phyloP scores from a whole-genome alignment of 2,113 vertebrate genomes.

The Callipepla squamata region DNA sequence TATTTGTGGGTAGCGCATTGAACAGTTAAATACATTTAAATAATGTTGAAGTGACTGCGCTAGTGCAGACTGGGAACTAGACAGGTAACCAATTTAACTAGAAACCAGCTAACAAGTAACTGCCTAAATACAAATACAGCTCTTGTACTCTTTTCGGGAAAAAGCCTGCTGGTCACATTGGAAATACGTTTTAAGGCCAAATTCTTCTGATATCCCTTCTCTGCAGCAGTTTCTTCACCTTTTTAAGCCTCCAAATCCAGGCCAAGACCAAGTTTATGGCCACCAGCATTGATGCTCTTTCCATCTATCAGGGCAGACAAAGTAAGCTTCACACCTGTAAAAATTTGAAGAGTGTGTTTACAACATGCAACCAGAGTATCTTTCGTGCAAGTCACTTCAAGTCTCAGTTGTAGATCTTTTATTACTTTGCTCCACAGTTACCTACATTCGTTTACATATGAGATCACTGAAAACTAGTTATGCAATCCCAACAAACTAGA shows the following conservation, averaged over 20 bases:
- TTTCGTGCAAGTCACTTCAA: neutral
- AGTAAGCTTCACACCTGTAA: constrained; percentile 92
- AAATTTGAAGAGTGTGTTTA: constrained; percentile 18
- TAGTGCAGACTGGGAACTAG: constrained; percentile 80
- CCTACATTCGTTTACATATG: neutral
- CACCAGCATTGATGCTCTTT: constrained; percentile 95
- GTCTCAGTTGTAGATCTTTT: neutral
- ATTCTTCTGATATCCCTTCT: constrained; percentile 89
- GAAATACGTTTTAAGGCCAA: constrained; percentile 94
- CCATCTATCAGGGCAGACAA: constrained; percentile 94
- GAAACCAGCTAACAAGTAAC: constrained; percentile 81
- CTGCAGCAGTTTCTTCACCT: constrained; percentile 69
- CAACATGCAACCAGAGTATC: neutral
- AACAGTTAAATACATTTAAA: constrained; percentile 86
- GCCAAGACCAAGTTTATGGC: constrained; percentile 96
- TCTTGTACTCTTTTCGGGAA: constrained; percentile 77
- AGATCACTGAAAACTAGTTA: neutral
- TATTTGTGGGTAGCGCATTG: constrained; percentile 76
- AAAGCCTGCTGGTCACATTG: constrained; percentile 88
- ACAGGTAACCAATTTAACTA: constrained; percentile 81
- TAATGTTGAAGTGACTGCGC: constrained; percentile 82
- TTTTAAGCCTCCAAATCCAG: constrained; percentile 94
- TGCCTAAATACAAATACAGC: constrained; percentile 82
- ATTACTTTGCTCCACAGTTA: neutral
- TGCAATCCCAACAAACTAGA: neutral